Percentiles rank a stretch among this genome's conserved stretches.
These are phyloP conservation scores for Epinephelus moara DNA, from an alignment of 2,113 vertebrate species.

Conservation along the genomic window DNA sequence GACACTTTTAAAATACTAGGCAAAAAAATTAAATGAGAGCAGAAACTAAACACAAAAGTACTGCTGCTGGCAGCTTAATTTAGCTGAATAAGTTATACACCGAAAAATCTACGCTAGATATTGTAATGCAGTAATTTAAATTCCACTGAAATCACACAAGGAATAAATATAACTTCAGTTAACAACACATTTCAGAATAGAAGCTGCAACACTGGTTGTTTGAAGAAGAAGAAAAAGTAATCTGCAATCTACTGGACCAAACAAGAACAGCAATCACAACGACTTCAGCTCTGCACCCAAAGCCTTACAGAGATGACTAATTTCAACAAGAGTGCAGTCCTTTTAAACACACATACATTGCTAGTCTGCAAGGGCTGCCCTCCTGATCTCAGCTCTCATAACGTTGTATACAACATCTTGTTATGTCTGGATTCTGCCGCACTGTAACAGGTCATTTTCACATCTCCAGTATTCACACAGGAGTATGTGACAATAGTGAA, in stretches of 20 bases:
- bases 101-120: neutral
- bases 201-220: neutral
- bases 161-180: neutral
- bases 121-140: neutral
- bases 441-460: slow-evolving; percentile 11
- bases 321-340: neutral
- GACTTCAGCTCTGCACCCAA: neutral
- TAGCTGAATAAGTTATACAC: neutral
- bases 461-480: neutral
- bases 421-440: neutral
- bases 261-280: neutral
- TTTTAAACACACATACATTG: neutral
- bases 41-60: neutral
- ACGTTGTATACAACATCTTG: neutral
- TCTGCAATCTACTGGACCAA: neutral
- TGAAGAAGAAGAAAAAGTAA: neutral
- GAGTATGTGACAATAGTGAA: neutral
- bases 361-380: neutral
- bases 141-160: slow-evolving; percentile 1
- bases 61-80: neutral
- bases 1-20: neutral
- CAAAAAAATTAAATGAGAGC: neutral
- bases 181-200: neutral
- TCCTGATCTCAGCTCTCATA: neutral
- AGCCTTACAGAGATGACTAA: neutral